phyloP scores from a whole-genome alignment of 2,113 vertebrate species.

The Pelodiscus sinensis region DNA sequence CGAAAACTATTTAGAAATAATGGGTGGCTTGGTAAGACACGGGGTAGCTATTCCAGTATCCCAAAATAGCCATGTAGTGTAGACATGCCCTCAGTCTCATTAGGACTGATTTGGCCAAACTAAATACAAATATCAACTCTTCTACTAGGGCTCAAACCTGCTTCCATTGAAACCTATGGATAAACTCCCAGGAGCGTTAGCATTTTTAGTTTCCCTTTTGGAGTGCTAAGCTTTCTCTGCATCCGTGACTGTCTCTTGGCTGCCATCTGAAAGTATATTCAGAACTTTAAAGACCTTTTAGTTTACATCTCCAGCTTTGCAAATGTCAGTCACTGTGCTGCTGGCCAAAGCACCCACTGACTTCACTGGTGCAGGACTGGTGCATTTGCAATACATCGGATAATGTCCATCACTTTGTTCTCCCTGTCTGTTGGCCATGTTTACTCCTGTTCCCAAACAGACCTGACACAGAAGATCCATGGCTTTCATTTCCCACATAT shows the following conservation, averaged over 20 bases:
- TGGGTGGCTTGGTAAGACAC: no score
- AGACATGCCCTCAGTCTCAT: not conserved
- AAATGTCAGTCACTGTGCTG: not conserved
- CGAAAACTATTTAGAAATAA: no score
- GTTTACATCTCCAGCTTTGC: not conserved
- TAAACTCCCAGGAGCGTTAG: not conserved
- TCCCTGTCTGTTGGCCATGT: not conserved
- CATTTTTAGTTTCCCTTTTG: not conserved
- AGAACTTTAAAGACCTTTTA: not conserved
- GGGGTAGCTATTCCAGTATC: no score
- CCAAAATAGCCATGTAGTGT: no score
- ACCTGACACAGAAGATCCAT: no score
- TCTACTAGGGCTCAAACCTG: slow-evolving; percentile 55
- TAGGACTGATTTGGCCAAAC: not conserved
- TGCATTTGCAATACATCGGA: not conserved
- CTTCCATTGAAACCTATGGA: not conserved
- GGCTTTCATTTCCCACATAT: no score
- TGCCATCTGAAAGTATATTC: not conserved
- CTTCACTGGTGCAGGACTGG: not conserved
- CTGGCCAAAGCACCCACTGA: not conserved
- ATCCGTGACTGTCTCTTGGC: not conserved
- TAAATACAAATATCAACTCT: slow-evolving; percentile 39
- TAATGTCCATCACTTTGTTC: not conserved
- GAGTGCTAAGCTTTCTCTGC: not conserved
- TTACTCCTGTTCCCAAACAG: no score